Base-by-base conservation (phyloP, 2,797 vertebrate species). In the Sandelia bainsii region DNA sequence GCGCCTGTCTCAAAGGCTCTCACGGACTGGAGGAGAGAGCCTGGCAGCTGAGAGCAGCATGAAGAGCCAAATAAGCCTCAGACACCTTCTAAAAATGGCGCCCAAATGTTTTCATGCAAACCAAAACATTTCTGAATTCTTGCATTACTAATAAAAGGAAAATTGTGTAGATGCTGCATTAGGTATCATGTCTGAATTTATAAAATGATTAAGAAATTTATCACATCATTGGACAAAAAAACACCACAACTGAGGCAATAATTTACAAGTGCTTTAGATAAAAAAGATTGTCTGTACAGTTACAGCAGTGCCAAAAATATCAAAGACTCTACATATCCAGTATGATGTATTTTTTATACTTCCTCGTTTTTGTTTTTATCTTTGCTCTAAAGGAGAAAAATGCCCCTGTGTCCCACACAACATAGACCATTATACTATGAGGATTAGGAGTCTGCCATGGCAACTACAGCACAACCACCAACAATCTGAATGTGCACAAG, bases 1-100 rank as follows among this genome's bases (percentile, higher is more conserved):
- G 80, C 19, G 72, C 71, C 84, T 74, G 89, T 89, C 89, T 92
- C 81, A 74, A 67, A 81, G 86, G 78, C 75, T 82, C 75, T 79
- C 27, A 37, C 20, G n/a, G 78, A 84, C 60, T 53, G 57, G 81
- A 85, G 83, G 84, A 88, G 82, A 84, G 77, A 82, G 88, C 22
- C 74, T 89, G 89, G 83, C 82, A 89, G 86, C 75, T 49, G 80
- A 89, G 79, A 83, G 75, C 81, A 63, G 66, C 80, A 74, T 32
- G 60, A 44, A 72, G 71, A 78, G 76, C 79, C 75, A 67, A 83
- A 83, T 59, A 46, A 76, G 65, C 67, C 81, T 77, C 65, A 81
- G 81, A 87, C 75, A 27, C 77, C 70, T 75, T 85, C 88, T 90
- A 87, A 91, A 89, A 87, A 92, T 86, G 77, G 74, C 8, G 63